A percentile compares a stretch with the other conserved stretches of the same genome.
These are phyloP conservation scores for Fissipunctia ypsillon DNA, from an alignment of 2,888 invertebrate genomes.

Conservation along the genomic window DNA sequence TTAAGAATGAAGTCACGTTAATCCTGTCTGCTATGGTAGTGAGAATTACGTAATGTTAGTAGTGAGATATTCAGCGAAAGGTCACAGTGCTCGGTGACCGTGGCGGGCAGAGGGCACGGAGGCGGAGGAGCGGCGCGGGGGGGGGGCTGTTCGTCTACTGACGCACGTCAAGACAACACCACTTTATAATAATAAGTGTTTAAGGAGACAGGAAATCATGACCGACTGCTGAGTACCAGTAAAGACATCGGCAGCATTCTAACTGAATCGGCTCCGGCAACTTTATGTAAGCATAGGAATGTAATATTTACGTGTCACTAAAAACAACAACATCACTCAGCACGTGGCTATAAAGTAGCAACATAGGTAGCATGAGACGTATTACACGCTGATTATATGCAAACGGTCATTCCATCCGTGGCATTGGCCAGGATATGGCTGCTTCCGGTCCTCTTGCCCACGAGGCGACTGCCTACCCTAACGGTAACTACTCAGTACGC, in stretches of 20 bases:
- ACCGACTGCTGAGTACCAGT: conserved; percentile 44
- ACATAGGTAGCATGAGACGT: conserved; percentile 16
- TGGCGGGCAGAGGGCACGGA: conserved; percentile 78
- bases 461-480: conserved; percentile 71
- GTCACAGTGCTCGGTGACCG: conserved; percentile 88
- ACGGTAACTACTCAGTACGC: conserved; percentile 77
- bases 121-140: conserved; percentile 49
- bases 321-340: conserved; percentile 16
- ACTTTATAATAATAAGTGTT: conserved; percentile 63
- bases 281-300: conserved; percentile 12
- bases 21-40: conserved; percentile 58
- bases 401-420: conserved; percentile 70
- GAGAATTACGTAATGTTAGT: conserved; percentile 81
- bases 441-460: conserved; percentile 82
- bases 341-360: conserved; percentile 19
- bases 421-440: conserved; percentile 85
- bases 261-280: conserved; percentile 32
- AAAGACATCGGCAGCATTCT: conserved; percentile 53
- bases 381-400: conserved; percentile 56
- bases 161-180: conserved; percentile 70
- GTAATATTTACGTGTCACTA: neutral
- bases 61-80: conserved; percentile 82
- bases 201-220: conserved; percentile 67
- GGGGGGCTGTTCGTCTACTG: conserved; percentile 66
- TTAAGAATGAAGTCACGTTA: conserved; percentile 56